phyloP scores from a whole-genome alignment of 2,797 vertebrate genomes.

The Lepus oiostolus region DNA sequence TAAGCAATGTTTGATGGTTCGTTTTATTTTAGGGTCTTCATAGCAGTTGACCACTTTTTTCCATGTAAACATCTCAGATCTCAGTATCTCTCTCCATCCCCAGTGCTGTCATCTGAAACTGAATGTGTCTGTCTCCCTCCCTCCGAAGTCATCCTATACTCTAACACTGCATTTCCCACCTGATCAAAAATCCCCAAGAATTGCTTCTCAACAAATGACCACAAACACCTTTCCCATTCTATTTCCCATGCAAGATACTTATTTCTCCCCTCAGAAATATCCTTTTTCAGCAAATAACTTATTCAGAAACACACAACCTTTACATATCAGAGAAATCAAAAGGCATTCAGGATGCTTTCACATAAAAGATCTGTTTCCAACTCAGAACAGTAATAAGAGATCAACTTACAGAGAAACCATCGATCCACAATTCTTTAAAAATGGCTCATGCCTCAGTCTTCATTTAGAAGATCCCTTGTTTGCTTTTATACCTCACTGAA shows the following conservation, averaged over 20 bases:
- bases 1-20: neutral
- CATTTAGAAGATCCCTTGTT: neutral
- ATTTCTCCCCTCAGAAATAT: neutral
- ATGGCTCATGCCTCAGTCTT: neutral
- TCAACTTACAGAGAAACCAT: neutral
- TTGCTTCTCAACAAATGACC: neutral
- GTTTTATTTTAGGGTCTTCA: neutral
- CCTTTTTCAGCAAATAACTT: neutral
- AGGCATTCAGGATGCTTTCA: neutral
- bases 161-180: neutral
- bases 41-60: neutral
- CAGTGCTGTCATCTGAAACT: neutral
- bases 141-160: neutral
- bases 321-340: slow-evolving; percentile 16
- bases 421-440: neutral
- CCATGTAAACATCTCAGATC: neutral
- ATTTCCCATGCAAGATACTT: neutral
- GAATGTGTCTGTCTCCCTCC: neutral
- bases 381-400: neutral
- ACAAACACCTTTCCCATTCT: neutral
- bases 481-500: neutral
- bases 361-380: neutral
- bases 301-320: neutral
- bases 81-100: rapidly evolving
- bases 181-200: neutral